Evolutionary conservation across 2,113 vertebrate genomes (phyloP).

Genomic region (Lagopus leucura): DNA sequence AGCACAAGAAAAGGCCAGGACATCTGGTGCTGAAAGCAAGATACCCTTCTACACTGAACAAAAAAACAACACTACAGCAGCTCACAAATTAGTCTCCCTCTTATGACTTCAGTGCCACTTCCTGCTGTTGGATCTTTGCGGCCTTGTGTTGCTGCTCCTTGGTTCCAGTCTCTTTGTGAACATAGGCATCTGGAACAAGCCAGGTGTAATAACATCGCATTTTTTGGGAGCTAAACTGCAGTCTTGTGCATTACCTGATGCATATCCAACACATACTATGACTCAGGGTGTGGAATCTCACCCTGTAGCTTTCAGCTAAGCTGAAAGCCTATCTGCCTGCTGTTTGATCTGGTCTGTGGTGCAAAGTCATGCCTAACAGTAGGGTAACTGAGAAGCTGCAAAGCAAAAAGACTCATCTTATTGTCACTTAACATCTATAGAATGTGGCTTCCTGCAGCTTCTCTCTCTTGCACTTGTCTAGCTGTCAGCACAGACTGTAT

Average conservation of each 20-base stretch:
- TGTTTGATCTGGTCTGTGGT: neutral
- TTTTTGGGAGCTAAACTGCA: neutral
- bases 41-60: neutral
- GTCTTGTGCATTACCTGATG: neutral
- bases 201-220: neutral
- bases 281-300: neutral
- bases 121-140: neutral
- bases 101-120: neutral
- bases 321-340: neutral
- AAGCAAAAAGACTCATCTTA: neutral
- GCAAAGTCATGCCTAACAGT: neutral
- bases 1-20: neutral
- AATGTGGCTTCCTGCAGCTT: neutral
- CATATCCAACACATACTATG: neutral
- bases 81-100: neutral
- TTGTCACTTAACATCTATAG: neutral
- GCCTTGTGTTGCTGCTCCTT: neutral
- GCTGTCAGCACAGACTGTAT: neutral
- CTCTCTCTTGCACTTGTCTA: neutral
- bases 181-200: neutral
- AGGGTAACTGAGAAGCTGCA: neutral
- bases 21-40: neutral
- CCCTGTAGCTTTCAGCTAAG: neutral
- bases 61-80: neutral
- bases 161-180: neutral